phyloP scores from a whole-genome alignment of 2,888 invertebrate species.

The Catocala nupta region DNA sequence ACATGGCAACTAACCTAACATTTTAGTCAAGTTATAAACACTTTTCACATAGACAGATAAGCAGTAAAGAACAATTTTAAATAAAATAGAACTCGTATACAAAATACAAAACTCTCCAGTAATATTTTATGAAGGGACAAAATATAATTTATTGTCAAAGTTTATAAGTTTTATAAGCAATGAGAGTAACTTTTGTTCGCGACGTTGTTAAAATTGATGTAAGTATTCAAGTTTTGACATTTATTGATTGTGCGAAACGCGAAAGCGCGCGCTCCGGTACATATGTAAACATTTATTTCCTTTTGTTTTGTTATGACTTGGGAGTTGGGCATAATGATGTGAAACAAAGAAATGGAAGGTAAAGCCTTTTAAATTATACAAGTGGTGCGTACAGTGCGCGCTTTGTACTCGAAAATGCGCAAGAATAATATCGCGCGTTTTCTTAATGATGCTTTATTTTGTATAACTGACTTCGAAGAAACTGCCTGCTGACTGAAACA shows the following conservation, averaged over 20 bases:
- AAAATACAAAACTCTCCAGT: conserved; percentile 17
- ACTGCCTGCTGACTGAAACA: too few relatives aligned
- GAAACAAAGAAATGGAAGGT: conserved; percentile 20
- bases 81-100: conserved; percentile 15
- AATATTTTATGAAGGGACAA: conserved; percentile 36
- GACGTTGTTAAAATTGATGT: conserved; percentile 41
- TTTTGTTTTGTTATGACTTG: conserved; percentile 23
- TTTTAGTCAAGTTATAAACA: too few relatives aligned
- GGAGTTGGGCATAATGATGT: conserved; percentile 15
- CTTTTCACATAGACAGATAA: too few relatives aligned
- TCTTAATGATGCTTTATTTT: not conserved
- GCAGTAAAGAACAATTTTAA: not conserved
- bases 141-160: conserved; percentile 47
- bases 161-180: conserved; percentile 40
- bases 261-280: conserved; percentile 17
- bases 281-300: conserved; percentile 24
- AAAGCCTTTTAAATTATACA: conserved; percentile 12
- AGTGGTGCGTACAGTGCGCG: not conserved
- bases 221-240: conserved; percentile 43
- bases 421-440: conserved; percentile 1
- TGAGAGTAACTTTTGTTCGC: conserved; percentile 35
- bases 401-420: not conserved
- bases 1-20: too few relatives aligned
- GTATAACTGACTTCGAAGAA: too few relatives aligned
- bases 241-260: conserved; percentile 41